Evolutionary conservation across 2,888 invertebrate species (phyloP), one percentile per base, ranked within the genome.

Genomic region (Coelopa pilipes): DNA sequence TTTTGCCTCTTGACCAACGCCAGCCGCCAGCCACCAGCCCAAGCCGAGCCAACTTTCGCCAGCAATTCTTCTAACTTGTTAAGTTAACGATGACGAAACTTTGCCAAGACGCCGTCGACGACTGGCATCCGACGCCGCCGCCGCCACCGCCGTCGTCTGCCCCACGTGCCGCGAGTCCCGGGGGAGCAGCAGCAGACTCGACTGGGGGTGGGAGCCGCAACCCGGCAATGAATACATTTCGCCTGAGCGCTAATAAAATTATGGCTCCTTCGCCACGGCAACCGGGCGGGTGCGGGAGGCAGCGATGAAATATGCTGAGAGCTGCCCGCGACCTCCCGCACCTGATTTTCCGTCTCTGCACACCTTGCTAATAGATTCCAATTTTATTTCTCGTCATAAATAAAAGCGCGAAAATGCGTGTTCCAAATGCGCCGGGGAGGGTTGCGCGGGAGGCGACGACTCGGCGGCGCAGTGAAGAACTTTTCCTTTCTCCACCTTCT

Each of bases 191-290:
- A 65, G n/a, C 1, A 12, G 47, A 12, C 55, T 57, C 11, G 9
- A 15, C 21, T 2, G 0, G 12, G 57, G 21, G 19, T 4, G 65
- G 45, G 34, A 45, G 17, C 46, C 17, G 63, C 0, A 65, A 55
- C 45, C 19, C 66, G 21, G 57, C 65, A 72, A 79, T 72, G 47
- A 72, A 66, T 70, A 74, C 55, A 62, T 72, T 80, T 77, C 78
- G 78, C 77, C 77, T 78, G 79, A 78, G 75, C 47, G 53, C 73
- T 73, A 73, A 73, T 78, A 78, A 80, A 80, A 80, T 80, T 79
- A 80, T 79, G 34, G 34, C 34, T 34, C 34, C 34, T 34, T 34
- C 34, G 2, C 34, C 80, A 80, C 78, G 76, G 78, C 62, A 50
- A 34, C 34, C 34, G 7, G 34, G 7, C 34, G 34, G 34, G 34